A percentile compares a stretch with the other conserved stretches of the same genome.
Evolutionary conservation across 2,888 invertebrate genomes (phyloP).

Genomic region (Agrypnus murinus): DNA sequence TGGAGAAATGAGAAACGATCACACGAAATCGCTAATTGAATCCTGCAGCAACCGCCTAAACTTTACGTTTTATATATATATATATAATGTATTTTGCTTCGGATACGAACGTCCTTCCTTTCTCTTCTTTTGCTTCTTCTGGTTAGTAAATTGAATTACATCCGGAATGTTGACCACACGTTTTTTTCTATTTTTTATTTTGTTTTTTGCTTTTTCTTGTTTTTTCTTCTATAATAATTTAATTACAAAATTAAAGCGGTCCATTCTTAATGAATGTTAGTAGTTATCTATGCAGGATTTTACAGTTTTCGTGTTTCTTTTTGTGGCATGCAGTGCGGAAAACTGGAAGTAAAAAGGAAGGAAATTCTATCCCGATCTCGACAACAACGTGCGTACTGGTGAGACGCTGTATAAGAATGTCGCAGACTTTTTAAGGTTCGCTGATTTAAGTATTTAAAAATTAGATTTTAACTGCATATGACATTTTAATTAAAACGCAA

Average conservation of each 20-base stretch:
- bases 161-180: slow-evolving; percentile 3
- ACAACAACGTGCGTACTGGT: no score
- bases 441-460: background rate
- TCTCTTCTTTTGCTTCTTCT: slow-evolving; percentile 14
- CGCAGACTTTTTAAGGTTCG: background rate
- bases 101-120: slow-evolving; percentile 7
- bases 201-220: background rate
- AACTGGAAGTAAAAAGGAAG: background rate
- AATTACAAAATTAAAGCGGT: background rate
- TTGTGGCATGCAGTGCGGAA: background rate
- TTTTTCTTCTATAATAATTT: background rate
- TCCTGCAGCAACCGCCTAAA: slow-evolving; percentile 20
- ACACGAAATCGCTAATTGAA: slow-evolving; percentile 29
- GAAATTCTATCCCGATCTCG: no score
- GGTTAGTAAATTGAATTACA: slow-evolving; percentile 26
- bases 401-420: background rate
- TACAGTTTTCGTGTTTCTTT: no score
- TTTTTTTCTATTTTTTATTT: background rate
- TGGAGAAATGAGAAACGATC: slow-evolving; percentile 30
- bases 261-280: no score
- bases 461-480: background rate
- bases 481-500: slow-evolving; percentile 10
- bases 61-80: background rate
- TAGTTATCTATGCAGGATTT: no score
- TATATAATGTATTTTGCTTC: no score